Evolutionary conservation across 2,888 invertebrate species (phyloP).

Genomic region (Escarpia spicata): DNA sequence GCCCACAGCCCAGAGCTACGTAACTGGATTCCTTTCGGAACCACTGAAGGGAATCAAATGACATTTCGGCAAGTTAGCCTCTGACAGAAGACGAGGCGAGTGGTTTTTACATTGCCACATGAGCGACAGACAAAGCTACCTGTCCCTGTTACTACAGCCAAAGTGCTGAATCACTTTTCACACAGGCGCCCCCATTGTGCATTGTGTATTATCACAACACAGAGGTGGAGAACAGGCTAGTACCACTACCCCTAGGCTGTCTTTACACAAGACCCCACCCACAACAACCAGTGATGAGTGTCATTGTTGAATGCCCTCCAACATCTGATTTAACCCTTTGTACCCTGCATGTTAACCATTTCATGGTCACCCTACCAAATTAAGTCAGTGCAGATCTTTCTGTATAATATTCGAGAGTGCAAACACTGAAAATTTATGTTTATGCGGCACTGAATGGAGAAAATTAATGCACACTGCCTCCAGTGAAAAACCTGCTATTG

Average conservation of each 20-base stretch:
- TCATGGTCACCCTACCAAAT: constrained; percentile 1
- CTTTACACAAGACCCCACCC: neutral
- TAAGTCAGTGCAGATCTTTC: constrained; percentile 1
- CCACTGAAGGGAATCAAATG: constrained; percentile 4
- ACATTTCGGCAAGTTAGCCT: neutral
- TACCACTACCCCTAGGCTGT: neutral
- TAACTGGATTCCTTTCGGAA: constrained; percentile 16
- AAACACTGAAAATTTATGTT: neutral
- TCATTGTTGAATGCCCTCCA: neutral
- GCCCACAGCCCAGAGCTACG: neutral
- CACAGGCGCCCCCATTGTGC: constrained; percentile 4
- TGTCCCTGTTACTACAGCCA: neutral
- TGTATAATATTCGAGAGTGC: neutral
- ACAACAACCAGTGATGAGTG: neutral
- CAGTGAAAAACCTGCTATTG: neutral
- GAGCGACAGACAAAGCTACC: neutral
- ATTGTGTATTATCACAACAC: neutral
- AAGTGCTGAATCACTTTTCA: neutral
- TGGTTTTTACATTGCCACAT: neutral
- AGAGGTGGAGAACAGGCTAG: neutral
- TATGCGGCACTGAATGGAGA: neutral
- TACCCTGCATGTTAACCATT: neutral
- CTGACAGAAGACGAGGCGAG: neutral
- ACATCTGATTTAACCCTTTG: neutral
- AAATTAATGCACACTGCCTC: neutral